Base-by-base conservation (phyloP, 64 coral and sea anemone genomes). In the Dendrophyllia cribrosa region DNA sequence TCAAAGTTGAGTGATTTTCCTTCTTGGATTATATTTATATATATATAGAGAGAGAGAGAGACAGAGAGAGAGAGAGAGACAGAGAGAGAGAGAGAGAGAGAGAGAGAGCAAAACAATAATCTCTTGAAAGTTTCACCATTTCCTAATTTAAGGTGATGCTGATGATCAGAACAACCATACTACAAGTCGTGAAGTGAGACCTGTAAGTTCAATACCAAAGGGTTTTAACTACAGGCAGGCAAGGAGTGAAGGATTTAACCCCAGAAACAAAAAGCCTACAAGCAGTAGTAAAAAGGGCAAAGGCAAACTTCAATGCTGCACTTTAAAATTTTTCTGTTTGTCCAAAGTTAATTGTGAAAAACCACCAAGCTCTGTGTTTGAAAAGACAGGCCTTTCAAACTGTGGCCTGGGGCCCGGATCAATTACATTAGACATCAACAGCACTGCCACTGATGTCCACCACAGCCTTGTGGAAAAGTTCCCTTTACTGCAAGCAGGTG, bases 381-480 rank as follows among this genome's bases (percentile, higher is more conserved):
- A 91, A 72, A 91, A 78, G 45, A 91, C 77, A 51, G 65, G 69
- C 21, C 79, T 82, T 77, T 91, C 77, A 13, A 81, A 91, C 70
- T 63, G 76, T 70, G 89, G 76, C 66, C 59, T 91, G 70, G 77
- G 76, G 49, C 61, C 66, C 34, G 77, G 76, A 70, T 70, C 66
- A 63, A 91, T 91, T 75, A 82, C 89, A 58, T 82, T 83, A 81
- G 65, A 82, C 45, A 50, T 91, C 19, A 63, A 82, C 70, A 51
- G 77, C 68, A 70, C 76, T 82, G 68, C 46, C 46, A 46, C 14
- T 43, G n/a, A 84, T 81, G 77, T 82, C 47, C 79, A 82, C 70
- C 50, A 82, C 68, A 67, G 60, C n/a, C 66, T 91, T 82, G 34
- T 47, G 13, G 70, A 73, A 73, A 90, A 70, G 68, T 82, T 66